Conservation (phyloP, 2,797 vertebrate genomes). For the Chaenodraco wilsoni region DNA sequence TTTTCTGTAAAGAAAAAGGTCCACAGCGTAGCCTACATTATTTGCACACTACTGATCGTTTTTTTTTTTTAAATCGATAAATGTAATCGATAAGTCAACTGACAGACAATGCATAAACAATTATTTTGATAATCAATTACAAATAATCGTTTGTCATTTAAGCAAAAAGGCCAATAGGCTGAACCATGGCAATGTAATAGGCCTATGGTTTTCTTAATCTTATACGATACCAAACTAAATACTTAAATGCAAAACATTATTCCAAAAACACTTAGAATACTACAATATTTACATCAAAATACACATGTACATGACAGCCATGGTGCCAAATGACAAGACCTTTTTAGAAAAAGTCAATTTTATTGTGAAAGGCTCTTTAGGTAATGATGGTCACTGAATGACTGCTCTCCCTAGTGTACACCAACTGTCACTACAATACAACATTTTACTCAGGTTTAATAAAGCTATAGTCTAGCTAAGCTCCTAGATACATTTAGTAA, state of each 20-base stretch:
- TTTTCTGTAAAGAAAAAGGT: background rate
- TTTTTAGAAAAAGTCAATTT: conserved; percentile 6
- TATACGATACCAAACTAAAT: background rate
- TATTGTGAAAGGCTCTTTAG: conserved; percentile 17
- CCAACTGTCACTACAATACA: conserved; percentile 56
- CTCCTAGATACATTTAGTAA: background rate
- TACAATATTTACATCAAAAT: background rate
- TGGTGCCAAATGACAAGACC: background rate
- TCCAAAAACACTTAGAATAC: background rate
- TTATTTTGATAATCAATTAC: background rate
- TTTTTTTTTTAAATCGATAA: background rate
- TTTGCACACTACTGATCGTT: background rate
- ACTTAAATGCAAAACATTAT: conserved; percentile 5
- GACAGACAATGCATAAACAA: conserved; percentile 9
- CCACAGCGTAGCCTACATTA: background rate
- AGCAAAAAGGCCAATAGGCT: conserved; percentile 7
- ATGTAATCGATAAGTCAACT: background rate
- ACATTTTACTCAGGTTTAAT: background rate
- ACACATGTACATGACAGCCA: background rate
- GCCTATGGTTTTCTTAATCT: background rate
- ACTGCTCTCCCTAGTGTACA: conserved; percentile 73
- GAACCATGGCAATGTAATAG: background rate
- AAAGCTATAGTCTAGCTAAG: conserved; percentile 4
- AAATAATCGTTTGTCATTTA: background rate
- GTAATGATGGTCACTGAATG: conserved; percentile 29